Percentiles rank a stretch among this genome's conserved stretches.
phyloP scores from a whole-genome alignment of 2,113 vertebrate species.

The Carlito syrichta region DNA sequence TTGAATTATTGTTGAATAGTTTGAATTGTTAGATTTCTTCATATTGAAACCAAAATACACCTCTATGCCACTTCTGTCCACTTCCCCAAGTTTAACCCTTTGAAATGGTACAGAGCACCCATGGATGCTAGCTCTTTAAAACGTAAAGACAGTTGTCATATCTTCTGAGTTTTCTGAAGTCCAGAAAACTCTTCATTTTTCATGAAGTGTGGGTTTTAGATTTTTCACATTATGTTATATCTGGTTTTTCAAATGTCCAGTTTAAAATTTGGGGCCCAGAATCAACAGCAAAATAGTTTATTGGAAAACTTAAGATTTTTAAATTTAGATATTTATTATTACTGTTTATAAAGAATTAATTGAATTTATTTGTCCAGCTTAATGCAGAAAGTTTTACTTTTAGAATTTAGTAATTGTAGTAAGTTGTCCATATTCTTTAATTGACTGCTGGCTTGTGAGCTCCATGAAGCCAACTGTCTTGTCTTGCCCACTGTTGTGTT shows the following conservation, averaged over 20 bases:
- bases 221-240: constrained; percentile 40
- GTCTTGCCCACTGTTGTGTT: background rate
- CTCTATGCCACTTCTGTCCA: background rate
- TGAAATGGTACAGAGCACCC: constrained; percentile 15
- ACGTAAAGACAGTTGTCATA: background rate
- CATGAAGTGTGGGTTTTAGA: background rate
- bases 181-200: background rate
- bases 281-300: constrained; percentile 14
- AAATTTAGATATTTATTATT: background rate
- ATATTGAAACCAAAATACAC: background rate
- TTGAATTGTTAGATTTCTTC: constrained; percentile 27
- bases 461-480: background rate
- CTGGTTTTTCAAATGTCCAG: background rate
- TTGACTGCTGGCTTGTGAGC: background rate
- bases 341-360: background rate
- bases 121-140: background rate
- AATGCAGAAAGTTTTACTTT: constrained; percentile 23
- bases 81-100: constrained; percentile 6
- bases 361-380: background rate
- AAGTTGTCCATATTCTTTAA: background rate
- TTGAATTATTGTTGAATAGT: background rate
- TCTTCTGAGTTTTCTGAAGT: background rate
- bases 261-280: constrained; percentile 6
- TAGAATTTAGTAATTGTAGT: background rate
- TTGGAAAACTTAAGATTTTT: constrained; percentile 31